Evolutionary conservation across 1,140 invertebrate genomes (phyloP).

Genomic region (Vanessa atalanta): DNA sequence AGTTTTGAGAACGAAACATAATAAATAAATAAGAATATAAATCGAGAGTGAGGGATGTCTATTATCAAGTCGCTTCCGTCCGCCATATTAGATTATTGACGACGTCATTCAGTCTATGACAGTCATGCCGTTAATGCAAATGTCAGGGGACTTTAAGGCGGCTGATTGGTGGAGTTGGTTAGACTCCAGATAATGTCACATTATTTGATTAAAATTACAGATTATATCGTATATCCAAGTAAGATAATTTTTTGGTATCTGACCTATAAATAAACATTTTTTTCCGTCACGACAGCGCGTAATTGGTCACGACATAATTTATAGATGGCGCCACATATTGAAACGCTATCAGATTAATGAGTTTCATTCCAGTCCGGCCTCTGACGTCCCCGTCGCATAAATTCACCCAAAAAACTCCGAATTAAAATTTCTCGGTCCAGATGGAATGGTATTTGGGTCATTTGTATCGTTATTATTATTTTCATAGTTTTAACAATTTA

Average conservation of each 20-base stretch:
- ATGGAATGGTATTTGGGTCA: constrained; percentile 18
- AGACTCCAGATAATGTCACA: too few species aligned
- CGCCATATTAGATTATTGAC: too few species aligned
- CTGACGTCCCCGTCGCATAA: constrained; percentile 35
- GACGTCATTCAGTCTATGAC: too few species aligned
- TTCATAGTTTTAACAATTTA: neutral
- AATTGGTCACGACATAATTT: constrained; percentile 56
- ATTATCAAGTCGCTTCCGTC: too few species aligned
- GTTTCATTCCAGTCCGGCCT: constrained; percentile 41
- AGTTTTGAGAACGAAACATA: too few species aligned
- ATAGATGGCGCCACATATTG: constrained; percentile 56
- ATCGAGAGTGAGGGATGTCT: too few species aligned
- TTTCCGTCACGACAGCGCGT: constrained; percentile 40
- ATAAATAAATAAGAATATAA: too few species aligned
- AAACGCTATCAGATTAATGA: constrained; percentile 58
- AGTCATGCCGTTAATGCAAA: neutral
- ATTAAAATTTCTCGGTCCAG: constrained; percentile 37
- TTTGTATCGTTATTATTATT: constrained; percentile 9
- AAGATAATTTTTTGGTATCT: constrained; percentile 38
- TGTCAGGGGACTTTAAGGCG: neutral
- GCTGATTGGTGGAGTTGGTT: too few species aligned
- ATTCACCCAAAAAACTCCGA: constrained; percentile 39
- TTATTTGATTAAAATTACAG: too few species aligned
- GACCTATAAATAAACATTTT: constrained; percentile 53
- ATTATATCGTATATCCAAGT: constrained; percentile 19